A percentile compares a stretch with the other conserved stretches of the same genome.
phyloP scores from a whole-genome alignment of 64 coral and sea anemone genomes.

The Montipora cactus region DNA sequence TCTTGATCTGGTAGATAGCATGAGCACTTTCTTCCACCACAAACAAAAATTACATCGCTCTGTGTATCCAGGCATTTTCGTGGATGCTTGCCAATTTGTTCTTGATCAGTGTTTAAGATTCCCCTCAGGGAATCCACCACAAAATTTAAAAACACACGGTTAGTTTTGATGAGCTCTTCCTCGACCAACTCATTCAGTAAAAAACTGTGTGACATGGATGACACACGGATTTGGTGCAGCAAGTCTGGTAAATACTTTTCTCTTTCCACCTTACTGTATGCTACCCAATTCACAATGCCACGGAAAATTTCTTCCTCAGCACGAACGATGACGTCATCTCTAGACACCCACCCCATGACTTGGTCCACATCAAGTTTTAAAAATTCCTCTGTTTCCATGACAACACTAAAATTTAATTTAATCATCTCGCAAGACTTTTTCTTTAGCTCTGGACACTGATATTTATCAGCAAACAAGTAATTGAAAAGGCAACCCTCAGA shows the following conservation, averaged over 20 bases:
- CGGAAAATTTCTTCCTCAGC: conserved; percentile 28
- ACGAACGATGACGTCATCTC: conserved; percentile 3
- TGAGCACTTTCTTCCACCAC: neutral
- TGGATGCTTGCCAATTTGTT: neutral
- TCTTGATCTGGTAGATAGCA: neutral
- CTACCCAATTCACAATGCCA: conserved; percentile 9
- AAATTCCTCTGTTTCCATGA: neutral
- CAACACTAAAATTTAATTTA: neutral
- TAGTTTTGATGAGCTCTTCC: neutral
- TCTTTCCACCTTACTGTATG: conserved; percentile 5
- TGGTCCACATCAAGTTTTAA: conserved; percentile 1
- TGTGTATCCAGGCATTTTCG: neutral
- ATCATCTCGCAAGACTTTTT: neutral
- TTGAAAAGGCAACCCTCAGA: neutral
- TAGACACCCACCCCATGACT: conserved; percentile 16
- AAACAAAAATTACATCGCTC: conserved; percentile 9
- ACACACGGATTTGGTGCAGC: neutral
- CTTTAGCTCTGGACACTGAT: neutral
- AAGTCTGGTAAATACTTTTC: neutral
- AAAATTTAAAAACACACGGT: neutral
- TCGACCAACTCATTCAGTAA: neutral
- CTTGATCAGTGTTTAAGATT: too few species aligned
- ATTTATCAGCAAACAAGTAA: conserved; percentile 7
- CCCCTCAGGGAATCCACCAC: neutral
- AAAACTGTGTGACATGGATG: neutral